phyloP scores from a whole-genome alignment of 2,797 vertebrate species.

The Sphenodon punctatus region DNA sequence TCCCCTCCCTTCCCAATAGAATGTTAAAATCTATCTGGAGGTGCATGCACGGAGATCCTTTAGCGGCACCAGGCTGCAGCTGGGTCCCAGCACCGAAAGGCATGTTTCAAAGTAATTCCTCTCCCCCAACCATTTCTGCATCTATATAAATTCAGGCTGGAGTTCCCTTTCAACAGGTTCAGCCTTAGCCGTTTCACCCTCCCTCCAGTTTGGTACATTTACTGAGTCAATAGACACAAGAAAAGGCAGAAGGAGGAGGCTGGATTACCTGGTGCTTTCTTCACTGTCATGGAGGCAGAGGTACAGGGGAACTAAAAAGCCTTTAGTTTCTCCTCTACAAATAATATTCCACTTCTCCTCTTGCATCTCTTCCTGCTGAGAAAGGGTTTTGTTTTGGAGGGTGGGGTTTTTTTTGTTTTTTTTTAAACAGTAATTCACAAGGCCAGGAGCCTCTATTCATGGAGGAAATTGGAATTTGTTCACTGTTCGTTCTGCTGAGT shows the following conservation, averaged over 20 bases:
- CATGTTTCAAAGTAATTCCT: not conserved
- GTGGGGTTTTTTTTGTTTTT: not conserved
- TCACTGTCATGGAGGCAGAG: not conserved
- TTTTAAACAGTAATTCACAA: not conserved
- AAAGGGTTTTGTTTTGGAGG: not conserved
- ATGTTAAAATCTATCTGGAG: not conserved
- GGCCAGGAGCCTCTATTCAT: not conserved
- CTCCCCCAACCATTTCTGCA: not conserved
- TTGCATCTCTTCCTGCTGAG: accelerated
- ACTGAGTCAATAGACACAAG: not conserved
- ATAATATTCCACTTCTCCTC: accelerated
- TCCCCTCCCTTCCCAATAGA: not conserved
- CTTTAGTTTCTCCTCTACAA: not conserved
- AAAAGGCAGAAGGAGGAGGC: accelerated
- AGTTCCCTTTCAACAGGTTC: not conserved
- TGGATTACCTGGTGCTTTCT: not conserved
- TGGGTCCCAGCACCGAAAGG: not conserved
- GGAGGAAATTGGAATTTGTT: not conserved
- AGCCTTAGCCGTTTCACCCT: not conserved
- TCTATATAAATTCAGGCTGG: not conserved
- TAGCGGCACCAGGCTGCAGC: not conserved
- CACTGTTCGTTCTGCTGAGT: not conserved
- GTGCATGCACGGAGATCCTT: too few relatives aligned
- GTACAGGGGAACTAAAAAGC: too few relatives aligned
- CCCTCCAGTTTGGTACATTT: not conserved